Evolutionary conservation across 1,140 invertebrate genomes (phyloP).

Genomic region (Littorina saxatilis): DNA sequence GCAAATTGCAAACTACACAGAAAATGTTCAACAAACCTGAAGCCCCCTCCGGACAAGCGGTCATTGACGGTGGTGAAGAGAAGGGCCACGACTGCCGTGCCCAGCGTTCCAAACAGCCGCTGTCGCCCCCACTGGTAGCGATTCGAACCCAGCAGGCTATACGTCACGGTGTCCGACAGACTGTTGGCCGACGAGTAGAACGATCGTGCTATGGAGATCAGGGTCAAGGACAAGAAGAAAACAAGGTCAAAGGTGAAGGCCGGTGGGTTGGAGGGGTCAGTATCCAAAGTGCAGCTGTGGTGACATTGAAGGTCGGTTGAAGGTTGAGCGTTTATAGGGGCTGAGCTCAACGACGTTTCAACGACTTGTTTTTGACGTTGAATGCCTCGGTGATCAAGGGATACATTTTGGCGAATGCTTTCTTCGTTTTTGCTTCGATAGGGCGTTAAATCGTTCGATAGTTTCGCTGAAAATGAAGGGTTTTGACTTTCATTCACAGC

Average conservation of each 20-base stretch:
- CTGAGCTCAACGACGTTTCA: no score
- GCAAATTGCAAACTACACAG: no score
- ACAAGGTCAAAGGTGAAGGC: conserved; percentile 25
- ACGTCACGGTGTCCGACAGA: conserved; percentile 44
- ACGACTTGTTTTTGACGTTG: no score
- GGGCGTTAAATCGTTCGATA: no score
- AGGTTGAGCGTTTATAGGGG: no score
- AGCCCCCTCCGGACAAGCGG: neutral
- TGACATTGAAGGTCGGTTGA: neutral
- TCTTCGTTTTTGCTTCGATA: no score
- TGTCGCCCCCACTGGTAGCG: conserved; percentile 38
- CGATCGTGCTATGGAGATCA: conserved; percentile 29
- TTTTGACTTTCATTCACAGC: no score
- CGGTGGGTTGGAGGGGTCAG: neutral
- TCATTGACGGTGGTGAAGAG: conserved; percentile 31
- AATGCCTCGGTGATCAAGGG: no score
- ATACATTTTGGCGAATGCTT: no score
- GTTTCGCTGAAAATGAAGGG: no score
- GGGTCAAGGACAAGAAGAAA: conserved; percentile 34
- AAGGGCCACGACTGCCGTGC: conserved; percentile 31
- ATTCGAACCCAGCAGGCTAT: conserved; percentile 39
- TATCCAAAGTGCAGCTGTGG: neutral
- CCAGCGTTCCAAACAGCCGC: conserved; percentile 47
- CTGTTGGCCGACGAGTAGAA: conserved; percentile 40
- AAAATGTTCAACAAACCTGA: no score